phyloP scores from a whole-genome alignment of 2,113 vertebrate genomes.

The Lucifuga dentata region DNA sequence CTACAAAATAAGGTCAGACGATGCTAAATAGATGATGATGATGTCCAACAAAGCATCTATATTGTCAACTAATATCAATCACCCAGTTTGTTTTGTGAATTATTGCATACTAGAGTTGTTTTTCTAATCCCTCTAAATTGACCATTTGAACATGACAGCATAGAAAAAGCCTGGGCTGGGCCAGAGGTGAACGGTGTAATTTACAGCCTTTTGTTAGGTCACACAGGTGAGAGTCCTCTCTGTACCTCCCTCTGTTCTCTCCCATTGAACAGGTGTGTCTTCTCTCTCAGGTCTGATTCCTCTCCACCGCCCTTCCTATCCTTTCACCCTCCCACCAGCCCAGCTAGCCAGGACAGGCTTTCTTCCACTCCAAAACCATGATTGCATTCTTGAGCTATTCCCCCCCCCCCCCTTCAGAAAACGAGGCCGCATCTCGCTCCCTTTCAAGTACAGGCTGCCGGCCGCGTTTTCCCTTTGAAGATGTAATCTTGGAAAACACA shows the following conservation, averaged over 20 bases:
- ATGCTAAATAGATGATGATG: too few species aligned
- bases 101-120: too few species aligned
- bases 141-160: slow-evolving; percentile 11
- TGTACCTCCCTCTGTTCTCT: slow-evolving; percentile 34
- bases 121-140: too few species aligned
- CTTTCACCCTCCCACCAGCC: slow-evolving; percentile 42
- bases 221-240: slow-evolving; percentile 61
- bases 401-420: slow-evolving; percentile 58
- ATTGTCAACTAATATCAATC: too few species aligned
- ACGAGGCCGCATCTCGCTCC: slow-evolving; percentile 60
- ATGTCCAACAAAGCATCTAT: too few species aligned
- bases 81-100: too few species aligned
- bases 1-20: too few species aligned
- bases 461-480: slow-evolving; percentile 78
- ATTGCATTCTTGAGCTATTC: slow-evolving; percentile 80
- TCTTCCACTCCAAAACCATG: slow-evolving; percentile 68
- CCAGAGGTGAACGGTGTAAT: slow-evolving; percentile 35
- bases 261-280: slow-evolving; percentile 70
- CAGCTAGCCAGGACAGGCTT: slow-evolving; percentile 76
- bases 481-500: slow-evolving; percentile 81
- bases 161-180: slow-evolving; percentile 24
- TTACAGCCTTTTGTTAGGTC: slow-evolving; percentile 50
- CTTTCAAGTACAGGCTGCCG: slow-evolving; percentile 75
- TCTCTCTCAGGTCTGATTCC: slow-evolving; percentile 44
- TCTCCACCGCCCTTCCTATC: slow-evolving; percentile 10